Base-by-base conservation (phyloP, 2,888 invertebrate species). In the Xanthorhoe spadicearia region DNA sequence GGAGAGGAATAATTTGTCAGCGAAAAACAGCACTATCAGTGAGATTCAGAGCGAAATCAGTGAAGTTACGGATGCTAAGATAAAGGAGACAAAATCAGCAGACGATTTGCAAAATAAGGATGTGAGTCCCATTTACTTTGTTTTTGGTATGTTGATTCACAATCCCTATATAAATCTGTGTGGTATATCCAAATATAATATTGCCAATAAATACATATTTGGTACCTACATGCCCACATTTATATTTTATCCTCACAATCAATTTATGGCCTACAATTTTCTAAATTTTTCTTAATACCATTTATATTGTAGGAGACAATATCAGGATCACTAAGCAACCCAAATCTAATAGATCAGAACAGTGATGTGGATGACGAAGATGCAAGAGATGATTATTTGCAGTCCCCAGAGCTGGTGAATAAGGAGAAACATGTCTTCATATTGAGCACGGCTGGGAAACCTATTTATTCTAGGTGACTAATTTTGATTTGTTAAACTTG, bases 381-480 rank as follows among this genome's bases (percentile, higher is more conserved):
- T 73, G 88, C 85, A 0, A 94, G 94, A 68, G 94, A 95, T 73
- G 96, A 96, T 78, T 96, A 96, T 74, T 84, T 96, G 61, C 94
- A 94, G 76, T 95, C 95, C 75, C 95, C 95, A 49, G 95, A 96
- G 66, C 97, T 98, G 95, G 94, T 96, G 19, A 94, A 95, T 49
- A 96, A 97, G 78, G 96, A 96, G 68, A 98, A 98, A 83, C 99
- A 99, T 90, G 95, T 99, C 35, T 99, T 99, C 85, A 97, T 99
- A 76, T 87, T 99, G 38, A 99, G 99, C 87, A 96, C 97, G 79
- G 98, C 99, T 10, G 99, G 99, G 1, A 99, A 99, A 90, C 99
- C 99, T 15, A 98, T 99, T 76, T 99, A 99, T 89, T 97, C 98
- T 10, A 95, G 97, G 96, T 96, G 17, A 17, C 13, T 38, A 19